Evolutionary conservation across 2,797 vertebrate species (phyloP).

Genomic region (Lepus townsendii): DNA sequence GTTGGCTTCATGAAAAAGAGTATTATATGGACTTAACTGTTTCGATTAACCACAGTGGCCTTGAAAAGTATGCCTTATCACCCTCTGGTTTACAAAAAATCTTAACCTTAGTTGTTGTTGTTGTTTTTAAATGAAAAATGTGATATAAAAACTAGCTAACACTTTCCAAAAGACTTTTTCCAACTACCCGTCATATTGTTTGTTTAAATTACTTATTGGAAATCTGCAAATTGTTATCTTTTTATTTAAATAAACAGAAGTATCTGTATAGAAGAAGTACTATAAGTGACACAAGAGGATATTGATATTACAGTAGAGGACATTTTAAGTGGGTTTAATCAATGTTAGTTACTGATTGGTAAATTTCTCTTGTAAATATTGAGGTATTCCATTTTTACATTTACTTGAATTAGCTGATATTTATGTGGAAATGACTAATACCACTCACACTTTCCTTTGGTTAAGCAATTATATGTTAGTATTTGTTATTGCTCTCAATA

Average conservation of each 20-base stretch:
- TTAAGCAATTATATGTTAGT: constrained; percentile 16
- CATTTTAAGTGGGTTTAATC: constrained; percentile 81
- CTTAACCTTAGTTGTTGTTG: background rate
- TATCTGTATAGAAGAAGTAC: background rate
- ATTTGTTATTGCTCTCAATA: constrained; percentile 83
- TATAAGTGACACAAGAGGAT: background rate
- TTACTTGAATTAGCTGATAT: constrained; percentile 81
- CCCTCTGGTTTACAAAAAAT: background rate
- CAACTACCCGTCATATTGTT: constrained; percentile 34
- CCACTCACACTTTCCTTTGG: constrained; percentile 52
- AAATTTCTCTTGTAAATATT: background rate
- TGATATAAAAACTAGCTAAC: constrained; percentile 12
- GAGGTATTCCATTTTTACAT: background rate
- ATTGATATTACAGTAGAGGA: constrained; percentile 77
- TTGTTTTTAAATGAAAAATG: background rate
- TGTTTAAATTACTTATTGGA: constrained; percentile 46
- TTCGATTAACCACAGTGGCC: background rate
- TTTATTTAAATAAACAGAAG: background rate
- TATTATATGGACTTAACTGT: constrained; percentile 7
- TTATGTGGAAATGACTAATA: constrained; percentile 52
- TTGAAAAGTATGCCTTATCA: constrained; percentile 29
- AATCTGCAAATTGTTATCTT: background rate
- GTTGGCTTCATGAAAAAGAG: background rate
- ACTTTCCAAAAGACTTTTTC: constrained; percentile 23
- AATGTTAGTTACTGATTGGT: constrained; percentile 76